phyloP scores from a whole-genome alignment of 2,888 invertebrate genomes.

The Chrysodeixis includens region DNA sequence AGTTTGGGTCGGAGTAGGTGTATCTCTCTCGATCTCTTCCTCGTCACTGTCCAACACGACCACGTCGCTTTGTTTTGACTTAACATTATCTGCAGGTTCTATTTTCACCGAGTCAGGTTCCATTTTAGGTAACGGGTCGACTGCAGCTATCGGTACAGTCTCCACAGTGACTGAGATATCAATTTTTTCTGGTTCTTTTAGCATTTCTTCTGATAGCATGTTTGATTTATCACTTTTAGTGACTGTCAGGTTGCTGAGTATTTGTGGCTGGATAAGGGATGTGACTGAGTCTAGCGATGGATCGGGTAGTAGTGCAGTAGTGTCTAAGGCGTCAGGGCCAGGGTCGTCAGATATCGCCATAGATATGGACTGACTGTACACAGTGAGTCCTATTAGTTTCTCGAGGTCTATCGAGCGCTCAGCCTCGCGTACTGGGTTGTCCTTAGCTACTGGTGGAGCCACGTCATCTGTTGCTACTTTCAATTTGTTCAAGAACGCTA shows the following conservation, averaged over 20 bases:
- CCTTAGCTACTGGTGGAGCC: conserved; percentile 53
- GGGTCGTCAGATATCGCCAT: conserved; percentile 14
- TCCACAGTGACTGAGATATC: background rate
- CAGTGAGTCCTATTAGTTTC: conserved; percentile 74
- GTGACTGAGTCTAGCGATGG: background rate
- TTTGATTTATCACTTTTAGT: conserved; percentile 13
- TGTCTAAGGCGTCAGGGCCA: background rate
- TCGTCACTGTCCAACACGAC: conserved; percentile 83
- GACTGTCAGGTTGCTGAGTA: background rate
- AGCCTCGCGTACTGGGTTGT: conserved; percentile 79
- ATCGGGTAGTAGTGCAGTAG: background rate
- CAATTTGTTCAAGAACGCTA: conserved; percentile 75
- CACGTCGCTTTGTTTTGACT: conserved; percentile 39
- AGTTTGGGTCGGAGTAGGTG: conserved; percentile 52
- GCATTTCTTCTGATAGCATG: background rate
- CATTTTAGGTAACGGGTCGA: background rate
- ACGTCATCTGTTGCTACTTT: conserved; percentile 66
- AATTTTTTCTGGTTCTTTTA: background rate
- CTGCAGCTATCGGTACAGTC: background rate
- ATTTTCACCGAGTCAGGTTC: conserved; percentile 60
- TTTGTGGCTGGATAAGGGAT: background rate
- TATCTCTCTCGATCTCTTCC: conserved; percentile 67
- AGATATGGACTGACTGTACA: conserved; percentile 59
- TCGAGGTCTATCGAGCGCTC: conserved; percentile 82
- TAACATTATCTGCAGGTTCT: conserved; percentile 55